Evolutionary conservation across 1,140 invertebrate species (phyloP).

Genomic region (Plectrocnemia conspersa): DNA sequence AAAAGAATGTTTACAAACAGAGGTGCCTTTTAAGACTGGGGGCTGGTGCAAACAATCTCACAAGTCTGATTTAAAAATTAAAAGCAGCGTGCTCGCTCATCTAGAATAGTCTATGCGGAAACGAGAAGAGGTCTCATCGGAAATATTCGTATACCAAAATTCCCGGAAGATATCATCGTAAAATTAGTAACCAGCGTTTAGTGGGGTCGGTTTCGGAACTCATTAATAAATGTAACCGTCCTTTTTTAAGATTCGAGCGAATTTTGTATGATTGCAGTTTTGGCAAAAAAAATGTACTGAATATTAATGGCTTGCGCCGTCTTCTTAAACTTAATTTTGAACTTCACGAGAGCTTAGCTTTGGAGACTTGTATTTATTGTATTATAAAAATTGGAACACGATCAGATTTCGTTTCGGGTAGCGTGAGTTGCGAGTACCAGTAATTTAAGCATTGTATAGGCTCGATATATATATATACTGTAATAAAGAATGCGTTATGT

Average conservation of each 20-base stretch:
- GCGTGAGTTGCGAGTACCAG: conserved; percentile 30
- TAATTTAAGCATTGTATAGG: conserved; percentile 27
- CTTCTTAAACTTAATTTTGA: conserved; percentile 32
- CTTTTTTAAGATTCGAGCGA: conserved; percentile 10
- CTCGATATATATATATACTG: too few relatives aligned
- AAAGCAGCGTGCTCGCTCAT: conserved; percentile 31
- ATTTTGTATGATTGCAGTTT: neutral
- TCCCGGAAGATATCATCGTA: neutral
- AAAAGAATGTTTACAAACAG: conserved; percentile 33
- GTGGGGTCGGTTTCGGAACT: conserved; percentile 2
- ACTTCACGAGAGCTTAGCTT: conserved; percentile 34
- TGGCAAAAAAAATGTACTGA: conserved; percentile 9
- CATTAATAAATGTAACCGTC: conserved; percentile 14
- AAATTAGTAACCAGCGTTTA: neutral
- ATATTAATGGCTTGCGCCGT: conserved; percentile 8
- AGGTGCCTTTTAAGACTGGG: conserved; percentile 38
- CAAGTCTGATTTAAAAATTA: conserved; percentile 35
- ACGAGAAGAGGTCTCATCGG: neutral
- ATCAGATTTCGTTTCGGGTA: conserved; percentile 24
- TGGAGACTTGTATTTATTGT: conserved; percentile 36
- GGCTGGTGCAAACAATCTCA: conserved; percentile 36
- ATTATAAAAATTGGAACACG: conserved; percentile 30
- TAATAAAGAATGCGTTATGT: too few relatives aligned
- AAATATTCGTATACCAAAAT: neutral
- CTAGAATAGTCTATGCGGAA: conserved; percentile 24